phyloP scores from a whole-genome alignment of 2,797 vertebrate genomes.

The Cossypha polioptera region DNA sequence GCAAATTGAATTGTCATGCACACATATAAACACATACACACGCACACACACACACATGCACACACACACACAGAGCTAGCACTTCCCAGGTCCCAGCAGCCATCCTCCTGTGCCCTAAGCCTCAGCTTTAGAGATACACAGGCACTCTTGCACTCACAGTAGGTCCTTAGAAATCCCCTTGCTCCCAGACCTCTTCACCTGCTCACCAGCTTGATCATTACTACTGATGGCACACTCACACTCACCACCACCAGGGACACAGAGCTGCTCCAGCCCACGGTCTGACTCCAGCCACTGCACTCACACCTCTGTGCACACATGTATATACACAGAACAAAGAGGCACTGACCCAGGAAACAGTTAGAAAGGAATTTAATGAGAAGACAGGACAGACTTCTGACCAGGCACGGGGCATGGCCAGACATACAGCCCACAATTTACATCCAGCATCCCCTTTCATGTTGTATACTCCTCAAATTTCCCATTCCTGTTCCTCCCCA shows the following conservation, averaged over 20 bases:
- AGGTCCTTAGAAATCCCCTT: background rate
- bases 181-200: background rate
- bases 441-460: background rate
- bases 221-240: rapidly evolving
- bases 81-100: background rate
- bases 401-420: background rate
- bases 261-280: rapidly evolving
- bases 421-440: background rate
- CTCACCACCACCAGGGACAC: rapidly evolving
- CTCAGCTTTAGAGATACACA: background rate
- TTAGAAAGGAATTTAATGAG: background rate
- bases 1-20: rapidly evolving
- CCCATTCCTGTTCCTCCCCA: background rate
- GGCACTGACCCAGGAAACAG: background rate
- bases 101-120: background rate
- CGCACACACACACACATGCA: too few species aligned
- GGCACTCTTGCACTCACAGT: rapidly evolving
- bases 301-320: background rate
- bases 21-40: rapidly evolving
- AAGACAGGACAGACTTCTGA: background rate
- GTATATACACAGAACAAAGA: background rate
- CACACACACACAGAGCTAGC: background rate
- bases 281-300: background rate
- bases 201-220: background rate
- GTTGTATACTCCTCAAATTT: background rate